Evolutionary conservation across 2,888 invertebrate genomes (phyloP).

Genomic region (Nasonia oneida): DNA sequence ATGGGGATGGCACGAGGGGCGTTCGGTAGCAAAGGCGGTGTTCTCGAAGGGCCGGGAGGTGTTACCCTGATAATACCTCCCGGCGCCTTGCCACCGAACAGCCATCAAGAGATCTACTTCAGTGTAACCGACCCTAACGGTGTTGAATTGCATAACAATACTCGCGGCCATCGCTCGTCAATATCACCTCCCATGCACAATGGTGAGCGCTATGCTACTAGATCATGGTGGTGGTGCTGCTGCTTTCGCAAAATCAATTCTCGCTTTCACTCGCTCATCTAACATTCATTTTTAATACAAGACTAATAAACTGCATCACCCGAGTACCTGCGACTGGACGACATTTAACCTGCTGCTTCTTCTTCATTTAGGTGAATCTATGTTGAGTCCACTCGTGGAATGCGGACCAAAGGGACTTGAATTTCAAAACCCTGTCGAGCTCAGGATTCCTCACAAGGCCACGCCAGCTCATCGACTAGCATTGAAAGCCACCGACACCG

Average conservation of each 20-base stretch:
- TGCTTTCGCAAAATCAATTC: slow-evolving; percentile 10
- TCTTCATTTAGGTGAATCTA: slow-evolving; percentile 89
- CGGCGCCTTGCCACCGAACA: slow-evolving; percentile 91
- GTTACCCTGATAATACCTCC: slow-evolving; percentile 94
- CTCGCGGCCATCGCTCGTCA: slow-evolving; percentile 72
- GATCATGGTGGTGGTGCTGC: slow-evolving; percentile 58
- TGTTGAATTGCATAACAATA: slow-evolving; percentile 84
- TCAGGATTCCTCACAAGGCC: slow-evolving; percentile 93
- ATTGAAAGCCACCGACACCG: slow-evolving; percentile 90
- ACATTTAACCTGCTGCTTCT: neutral
- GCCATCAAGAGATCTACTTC: slow-evolving; percentile 95
- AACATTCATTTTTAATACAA: slow-evolving; percentile 10
- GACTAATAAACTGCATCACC: neutral
- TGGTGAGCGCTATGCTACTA: slow-evolving; percentile 70
- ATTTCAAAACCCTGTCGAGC: slow-evolving; percentile 93
- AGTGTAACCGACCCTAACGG: slow-evolving; percentile 91
- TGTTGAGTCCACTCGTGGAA: slow-evolving; percentile 96
- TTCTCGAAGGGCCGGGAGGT: slow-evolving; percentile 92
- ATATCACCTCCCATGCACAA: slow-evolving; percentile 75
- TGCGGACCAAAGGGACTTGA: slow-evolving; percentile 96
- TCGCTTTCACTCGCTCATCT: slow-evolving; percentile 19
- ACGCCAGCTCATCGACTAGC: slow-evolving; percentile 88
- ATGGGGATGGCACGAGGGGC: slow-evolving; percentile 79
- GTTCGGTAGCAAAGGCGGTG: slow-evolving; percentile 90
- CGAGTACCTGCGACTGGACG: neutral